These are phyloP conservation scores for Hypotaenidia okinawae DNA, from an alignment of 2,797 vertebrate genomes.

Conservation along the genomic window DNA sequence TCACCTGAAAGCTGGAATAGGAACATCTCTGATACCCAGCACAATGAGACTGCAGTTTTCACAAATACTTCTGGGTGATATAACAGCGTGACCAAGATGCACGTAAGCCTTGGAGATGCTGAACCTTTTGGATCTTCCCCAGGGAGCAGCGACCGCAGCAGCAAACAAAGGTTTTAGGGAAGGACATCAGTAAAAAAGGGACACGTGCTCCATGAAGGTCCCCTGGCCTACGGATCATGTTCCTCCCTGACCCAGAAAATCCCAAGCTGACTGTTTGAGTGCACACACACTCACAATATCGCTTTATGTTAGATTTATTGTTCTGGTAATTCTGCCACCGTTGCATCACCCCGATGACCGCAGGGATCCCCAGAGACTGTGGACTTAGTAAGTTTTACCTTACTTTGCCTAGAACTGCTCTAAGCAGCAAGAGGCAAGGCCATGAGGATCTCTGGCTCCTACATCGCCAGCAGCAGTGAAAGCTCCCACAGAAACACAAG, in stretches of 20 bases:
- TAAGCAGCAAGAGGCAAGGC: background rate
- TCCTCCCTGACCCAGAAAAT: background rate
- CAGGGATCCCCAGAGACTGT: background rate
- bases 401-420: background rate
- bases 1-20: background rate
- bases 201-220: fast-evolving
- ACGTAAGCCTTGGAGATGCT: background rate
- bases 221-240: background rate
- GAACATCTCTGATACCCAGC: background rate
- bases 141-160: background rate
- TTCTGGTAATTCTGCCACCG: fast-evolving
- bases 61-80: background rate
- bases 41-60: conserved; percentile 2
- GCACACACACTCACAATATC: background rate
- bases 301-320: background rate
- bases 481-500: background rate
- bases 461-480: background rate
- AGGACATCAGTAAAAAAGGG: background rate
- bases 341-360: background rate
- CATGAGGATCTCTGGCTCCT: background rate
- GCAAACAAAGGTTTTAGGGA: background rate
- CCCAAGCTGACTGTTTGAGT: fast-evolving
- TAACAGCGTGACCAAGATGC: background rate
- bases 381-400: background rate
- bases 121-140: conserved; percentile 15